A percentile compares a stretch with the other conserved stretches of the same genome.
phyloP scores from a whole-genome alignment of 35 echinoderm and acorn worm species.

The Chiridota heheva region DNA sequence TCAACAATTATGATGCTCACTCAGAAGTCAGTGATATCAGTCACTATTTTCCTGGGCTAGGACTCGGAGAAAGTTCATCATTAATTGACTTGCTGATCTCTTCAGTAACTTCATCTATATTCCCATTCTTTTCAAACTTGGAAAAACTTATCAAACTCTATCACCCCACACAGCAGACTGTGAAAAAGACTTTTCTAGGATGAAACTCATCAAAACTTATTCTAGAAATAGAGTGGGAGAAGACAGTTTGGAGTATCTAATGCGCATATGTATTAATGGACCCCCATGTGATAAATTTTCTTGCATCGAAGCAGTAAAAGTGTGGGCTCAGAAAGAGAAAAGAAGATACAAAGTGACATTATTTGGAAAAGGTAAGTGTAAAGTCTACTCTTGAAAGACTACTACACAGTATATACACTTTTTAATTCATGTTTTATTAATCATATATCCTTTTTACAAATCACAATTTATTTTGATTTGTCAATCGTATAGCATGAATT shows the following conservation, averaged over 20 bases:
- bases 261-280: slow-evolving; percentile 27
- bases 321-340: too few relatives aligned
- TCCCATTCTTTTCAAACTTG: background rate
- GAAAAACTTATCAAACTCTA: slow-evolving; percentile 31
- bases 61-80: background rate
- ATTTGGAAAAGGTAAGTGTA: too few relatives aligned
- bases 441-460: too few relatives aligned
- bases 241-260: slow-evolving; percentile 34
- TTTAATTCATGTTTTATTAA: too few relatives aligned
- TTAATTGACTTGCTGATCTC: background rate
- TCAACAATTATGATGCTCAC: background rate
- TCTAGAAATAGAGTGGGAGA: slow-evolving; percentile 46
- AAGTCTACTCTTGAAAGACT: too few relatives aligned
- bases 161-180: slow-evolving; percentile 44
- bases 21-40: slow-evolving; percentile 17
- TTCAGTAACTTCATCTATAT: background rate
- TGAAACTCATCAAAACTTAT: slow-evolving; percentile 48
- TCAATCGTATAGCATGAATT: too few relatives aligned
- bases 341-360: too few relatives aligned
- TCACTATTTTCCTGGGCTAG: slow-evolving; percentile 22
- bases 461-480: too few relatives aligned
- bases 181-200: slow-evolving; percentile 41
- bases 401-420: too few relatives aligned
- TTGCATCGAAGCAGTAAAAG: too few relatives aligned
- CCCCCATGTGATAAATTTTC: slow-evolving; percentile 14